Conservation (phyloP, 2,888 invertebrate species). For the Nineta flava region DNA sequence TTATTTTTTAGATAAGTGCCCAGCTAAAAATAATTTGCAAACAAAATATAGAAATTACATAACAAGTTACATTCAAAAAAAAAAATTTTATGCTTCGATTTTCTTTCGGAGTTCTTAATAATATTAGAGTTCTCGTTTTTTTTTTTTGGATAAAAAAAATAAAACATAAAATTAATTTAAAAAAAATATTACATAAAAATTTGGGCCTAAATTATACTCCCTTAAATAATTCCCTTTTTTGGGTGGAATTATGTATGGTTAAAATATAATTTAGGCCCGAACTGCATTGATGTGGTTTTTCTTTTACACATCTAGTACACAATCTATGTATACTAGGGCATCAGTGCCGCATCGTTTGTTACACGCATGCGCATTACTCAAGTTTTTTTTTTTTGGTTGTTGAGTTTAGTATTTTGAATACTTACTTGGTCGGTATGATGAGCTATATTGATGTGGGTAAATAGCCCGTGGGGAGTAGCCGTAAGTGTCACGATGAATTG, state of each 20-base stretch:
- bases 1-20: no score
- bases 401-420: constrained; percentile 23
- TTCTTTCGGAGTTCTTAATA: no score
- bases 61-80: background rate
- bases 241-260: background rate
- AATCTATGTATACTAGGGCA: background rate
- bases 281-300: background rate
- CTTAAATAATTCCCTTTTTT: background rate
- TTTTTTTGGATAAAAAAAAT: no score
- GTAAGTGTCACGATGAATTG: constrained; percentile 78
- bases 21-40: background rate
- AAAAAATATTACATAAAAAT: background rate
- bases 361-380: background rate
- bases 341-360: background rate
- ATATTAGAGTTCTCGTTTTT: no score
- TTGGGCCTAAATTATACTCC: background rate
- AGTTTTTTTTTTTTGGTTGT: no score
- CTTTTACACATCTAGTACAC: background rate
- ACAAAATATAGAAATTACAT: background rate
- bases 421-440: constrained; percentile 72
- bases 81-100: background rate
- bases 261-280: background rate
- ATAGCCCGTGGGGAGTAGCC: constrained; percentile 79
- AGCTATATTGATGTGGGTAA: constrained; percentile 71
- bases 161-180: background rate